Evolutionary conservation across 2,113 vertebrate species (phyloP).

Genomic region (Scopus umbretta): DNA sequence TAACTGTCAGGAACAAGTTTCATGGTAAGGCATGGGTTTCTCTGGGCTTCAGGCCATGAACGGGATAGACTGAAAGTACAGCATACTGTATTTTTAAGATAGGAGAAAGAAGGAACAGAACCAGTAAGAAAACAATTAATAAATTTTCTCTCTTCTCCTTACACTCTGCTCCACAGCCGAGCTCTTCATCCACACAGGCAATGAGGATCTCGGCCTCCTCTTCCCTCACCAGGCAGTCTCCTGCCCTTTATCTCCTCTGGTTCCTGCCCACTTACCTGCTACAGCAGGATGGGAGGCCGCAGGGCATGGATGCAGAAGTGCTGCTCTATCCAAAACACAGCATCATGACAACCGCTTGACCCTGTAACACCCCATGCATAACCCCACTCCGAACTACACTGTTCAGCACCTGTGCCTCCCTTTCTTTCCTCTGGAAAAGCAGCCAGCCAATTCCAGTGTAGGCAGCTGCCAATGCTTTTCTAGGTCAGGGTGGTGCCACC

Average conservation of each 20-base stretch:
- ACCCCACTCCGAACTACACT: accelerated
- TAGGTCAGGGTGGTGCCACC: background rate
- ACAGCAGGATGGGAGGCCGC: accelerated
- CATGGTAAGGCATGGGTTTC: background rate
- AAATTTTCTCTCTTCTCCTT: background rate
- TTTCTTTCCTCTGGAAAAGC: background rate
- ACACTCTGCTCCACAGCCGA: background rate
- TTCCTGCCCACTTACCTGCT: background rate
- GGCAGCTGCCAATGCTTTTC: background rate
- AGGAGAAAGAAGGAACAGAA: background rate
- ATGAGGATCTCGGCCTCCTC: background rate
- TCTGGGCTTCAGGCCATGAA: background rate
- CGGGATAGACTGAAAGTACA: background rate
- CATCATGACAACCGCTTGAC: background rate
- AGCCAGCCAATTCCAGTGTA: background rate
- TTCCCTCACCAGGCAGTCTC: background rate
- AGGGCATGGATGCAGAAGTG: background rate
- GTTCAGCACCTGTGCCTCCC: background rate
- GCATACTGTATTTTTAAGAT: background rate
- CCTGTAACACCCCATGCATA: background rate
- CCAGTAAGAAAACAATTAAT: background rate
- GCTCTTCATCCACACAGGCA: background rate
- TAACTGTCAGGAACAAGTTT: background rate
- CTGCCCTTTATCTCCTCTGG: background rate
- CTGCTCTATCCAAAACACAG: background rate